phyloP scores from a whole-genome alignment of 1,140 invertebrate genomes.

The Drosophila takahashii region DNA sequence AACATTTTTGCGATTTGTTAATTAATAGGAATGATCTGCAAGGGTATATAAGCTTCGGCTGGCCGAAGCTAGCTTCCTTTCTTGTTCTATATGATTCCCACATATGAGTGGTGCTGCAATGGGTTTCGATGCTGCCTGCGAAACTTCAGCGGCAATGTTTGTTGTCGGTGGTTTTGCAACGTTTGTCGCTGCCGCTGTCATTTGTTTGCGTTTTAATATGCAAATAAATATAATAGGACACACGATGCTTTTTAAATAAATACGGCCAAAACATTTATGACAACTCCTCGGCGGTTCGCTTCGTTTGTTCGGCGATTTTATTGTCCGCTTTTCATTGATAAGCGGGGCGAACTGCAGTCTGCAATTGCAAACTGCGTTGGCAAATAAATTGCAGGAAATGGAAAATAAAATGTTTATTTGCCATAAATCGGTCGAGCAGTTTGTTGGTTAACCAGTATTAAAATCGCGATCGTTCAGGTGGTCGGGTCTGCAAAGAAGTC shows the following conservation, averaged over 20 bases:
- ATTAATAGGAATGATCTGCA: no score
- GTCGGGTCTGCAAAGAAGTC: constrained; percentile 3
- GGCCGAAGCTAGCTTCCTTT: no score
- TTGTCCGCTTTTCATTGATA: constrained; percentile 57
- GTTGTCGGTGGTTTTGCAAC: constrained; percentile 51
- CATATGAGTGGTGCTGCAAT: constrained; percentile 10
- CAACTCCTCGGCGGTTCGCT: constrained; percentile 30
- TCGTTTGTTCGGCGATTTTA: constrained; percentile 18
- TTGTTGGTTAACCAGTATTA: constrained; percentile 49
- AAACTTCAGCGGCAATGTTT: constrained; percentile 44
- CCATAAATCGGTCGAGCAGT: constrained; percentile 64
- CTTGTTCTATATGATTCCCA: constrained; percentile 50
- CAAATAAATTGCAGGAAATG: constrained; percentile 75
- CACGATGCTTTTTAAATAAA: constrained; percentile 65
- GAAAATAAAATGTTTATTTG: constrained; percentile 77
- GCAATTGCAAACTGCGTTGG: constrained; percentile 55
- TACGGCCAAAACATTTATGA: constrained; percentile 64
- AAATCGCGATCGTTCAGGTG: constrained; percentile 54
- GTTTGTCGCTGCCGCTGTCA: constrained; percentile 26
- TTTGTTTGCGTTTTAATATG: constrained; percentile 74
- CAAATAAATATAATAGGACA: constrained; percentile 71
- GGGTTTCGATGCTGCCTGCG: constrained; percentile 2
- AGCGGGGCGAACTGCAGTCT: constrained; percentile 45
- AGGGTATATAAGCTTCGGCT: no score
- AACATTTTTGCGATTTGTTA: no score